Base-by-base conservation (phyloP, 2,888 invertebrate species). In the Elmis aenea region DNA sequence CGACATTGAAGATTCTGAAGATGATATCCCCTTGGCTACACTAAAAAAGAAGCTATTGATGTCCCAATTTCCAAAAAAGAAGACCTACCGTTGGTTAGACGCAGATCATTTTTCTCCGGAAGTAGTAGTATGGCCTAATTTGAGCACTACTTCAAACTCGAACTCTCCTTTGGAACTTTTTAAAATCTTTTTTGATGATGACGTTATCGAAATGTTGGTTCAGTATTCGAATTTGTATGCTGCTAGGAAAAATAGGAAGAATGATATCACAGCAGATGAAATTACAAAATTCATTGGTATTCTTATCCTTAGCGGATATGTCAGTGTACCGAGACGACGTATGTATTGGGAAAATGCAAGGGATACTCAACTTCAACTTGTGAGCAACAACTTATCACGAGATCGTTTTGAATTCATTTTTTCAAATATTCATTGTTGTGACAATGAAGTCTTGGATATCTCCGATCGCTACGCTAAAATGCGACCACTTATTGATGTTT, bases 401-500 rank as follows among this genome's bases (percentile, higher is more conserved):
- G 45, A 57, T 41, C 21, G 50, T 21, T 55, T 57, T 44, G 51
- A 51, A 38, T 48, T 46, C 31, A 45, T 56, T 16, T 37, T 55
- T 27, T 42, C 42, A 23, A 52, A 50, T 38, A 41, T 60, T 13
- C 55, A 57, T 45, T 44, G 47, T 14, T 46, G 42, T n/a, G 54
- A 57, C 26, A 55, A 57, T 46, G 38, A 42, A 27, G 42, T 40
- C 33, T 15, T 55, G 4, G 38, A 45, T 25, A 23, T 23, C 16
- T 20, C 32, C 16, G 55, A 56, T 30, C 46, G 45, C 27, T 53
- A 50, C 26, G 42, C 45, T 4, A 55, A 57, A 47, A 45, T 55
- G 9, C 45, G 51, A 3, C 54, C 52, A 22, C 27, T 56, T 2
- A 49, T 46, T 26, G 30, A 45, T 4, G 16, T 26, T 15, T 32